Base-by-base conservation (phyloP, 2,797 vertebrate genomes). In the Cheirogaleus major region DNA sequence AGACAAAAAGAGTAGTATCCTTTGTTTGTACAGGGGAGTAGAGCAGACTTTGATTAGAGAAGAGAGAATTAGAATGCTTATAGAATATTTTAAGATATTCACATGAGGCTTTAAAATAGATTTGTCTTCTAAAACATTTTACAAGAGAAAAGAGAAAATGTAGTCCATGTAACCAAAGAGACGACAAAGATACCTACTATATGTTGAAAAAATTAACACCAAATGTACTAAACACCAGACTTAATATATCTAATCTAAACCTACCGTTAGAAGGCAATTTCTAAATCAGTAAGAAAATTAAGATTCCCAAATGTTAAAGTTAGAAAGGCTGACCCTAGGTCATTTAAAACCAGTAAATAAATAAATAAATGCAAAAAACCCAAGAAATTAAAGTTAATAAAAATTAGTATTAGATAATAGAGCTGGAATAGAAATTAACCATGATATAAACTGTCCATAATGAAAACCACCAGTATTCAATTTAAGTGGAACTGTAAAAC, bases 351-450 rank as follows among this genome's bases (percentile, higher is more conserved):
- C 1, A 69, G 15, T 48, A 78, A 79, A 93, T 23, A 78, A 92
- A 25, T 32, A 38, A 20, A 72, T 43, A 72, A 83, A 67, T 32
- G 30, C 63, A 17, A 72, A 92, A 78, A 92, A 61, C 10, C 7
- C 23, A 45, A 80, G 15, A 72, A 89, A 55, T 76, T 82, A 82
- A 89, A 84, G 20, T 69, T 69, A 35, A 38, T 38, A 38, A 69
- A 69, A 69, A 38, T 38, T 69, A 69, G 67, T 38, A 38, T 69
- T 22, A 76, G 23, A n/a, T 76, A 82, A 61, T n/a, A 89, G 45
- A 96, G 10, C 22, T 91, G 52, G 12, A 90, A 84, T 82, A 41
- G 79, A 94, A 93, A 93, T 59, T 83, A 95, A 89, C 23, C 35
- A 89, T 59, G 43, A 78, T 70, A 93, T 18, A 81, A 88, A 91